Base-by-base conservation (phyloP, 2,888 invertebrate species). In the Nasonovia ribisnigri region DNA sequence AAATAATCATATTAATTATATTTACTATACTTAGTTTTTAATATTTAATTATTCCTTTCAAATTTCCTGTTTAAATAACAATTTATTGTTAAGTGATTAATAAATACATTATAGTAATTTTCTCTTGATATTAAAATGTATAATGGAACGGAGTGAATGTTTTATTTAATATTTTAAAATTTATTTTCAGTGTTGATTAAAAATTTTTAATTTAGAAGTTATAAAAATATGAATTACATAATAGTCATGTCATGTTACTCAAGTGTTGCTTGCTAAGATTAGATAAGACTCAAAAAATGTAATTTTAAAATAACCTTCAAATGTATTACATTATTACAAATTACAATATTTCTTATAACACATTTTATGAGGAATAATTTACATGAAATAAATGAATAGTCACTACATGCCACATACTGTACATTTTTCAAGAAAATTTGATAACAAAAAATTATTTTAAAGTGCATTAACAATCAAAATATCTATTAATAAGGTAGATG, bases 131-230 rank as follows among this genome's bases (percentile, higher is more conserved):
- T 54, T 43, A 26, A 91, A 84, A 87, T 92, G 46, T 87, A 77
- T 77, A 67, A 87, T 60, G 87, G 87, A 92, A 87, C 87, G 87
- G 92, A 92, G 92, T 92, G 92, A 92, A 92, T 92, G 29, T 57
- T 91, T 67, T 42, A 87, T 87, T 92, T 87, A 84, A 20, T 36
- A 77, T 48, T 57, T 42, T 57, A 29, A 43, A 43, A 84, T 54
- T 84, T 36, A 1, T 86, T 92, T 86, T 60, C 46, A 87, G 60
- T 92, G 91, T 86, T 86, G 43, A 92, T 13, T 60, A 84, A 92
- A 92, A 60, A 48, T 20, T 42, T 36, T 67, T 24, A 90, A 90
- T 51, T 54, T 26, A 57, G 1, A 11, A 46, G 16, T 92, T 60
- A 36, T 46, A 89, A 89, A 29, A 84, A 54, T n/a, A 92, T 60